Evolutionary conservation across 2,888 invertebrate species (phyloP).

Genomic region (Mantis religiosa): DNA sequence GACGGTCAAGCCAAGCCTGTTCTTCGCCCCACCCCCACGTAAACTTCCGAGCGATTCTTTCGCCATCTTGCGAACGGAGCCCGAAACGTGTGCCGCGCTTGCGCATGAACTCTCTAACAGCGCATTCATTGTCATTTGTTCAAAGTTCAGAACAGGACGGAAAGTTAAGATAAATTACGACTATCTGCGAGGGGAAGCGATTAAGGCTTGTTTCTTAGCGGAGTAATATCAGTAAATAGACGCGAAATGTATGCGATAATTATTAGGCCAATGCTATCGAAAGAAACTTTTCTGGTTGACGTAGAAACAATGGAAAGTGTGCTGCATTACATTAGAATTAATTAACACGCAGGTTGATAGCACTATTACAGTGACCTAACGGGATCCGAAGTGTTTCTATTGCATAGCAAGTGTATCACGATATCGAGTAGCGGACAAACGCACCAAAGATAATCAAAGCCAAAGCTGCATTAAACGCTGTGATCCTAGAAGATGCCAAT

Average conservation of each 20-base stretch:
- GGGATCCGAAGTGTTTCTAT: no score
- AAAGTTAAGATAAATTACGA: background rate
- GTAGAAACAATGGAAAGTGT: no score
- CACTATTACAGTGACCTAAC: no score
- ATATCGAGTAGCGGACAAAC: no score
- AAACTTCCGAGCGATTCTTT: background rate
- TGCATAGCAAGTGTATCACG: no score
- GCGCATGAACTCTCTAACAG: background rate
- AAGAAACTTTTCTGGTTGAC: background rate
- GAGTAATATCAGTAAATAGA: background rate
- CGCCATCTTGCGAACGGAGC: background rate
- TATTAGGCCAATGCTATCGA: background rate
- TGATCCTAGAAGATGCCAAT: no score
- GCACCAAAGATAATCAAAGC: no score
- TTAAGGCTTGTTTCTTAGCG: background rate
- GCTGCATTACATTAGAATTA: no score
- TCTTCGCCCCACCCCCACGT: background rate
- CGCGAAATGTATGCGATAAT: background rate
- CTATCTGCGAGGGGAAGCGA: background rate
- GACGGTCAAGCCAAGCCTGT: background rate
- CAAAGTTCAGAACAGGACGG: background rate
- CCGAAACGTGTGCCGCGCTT: background rate
- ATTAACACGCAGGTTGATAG: no score
- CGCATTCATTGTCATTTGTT: background rate
- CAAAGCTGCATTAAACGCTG: no score